Conservation (phyloP, 1,140 invertebrate genomes). For the Latrodectus geometricus region DNA sequence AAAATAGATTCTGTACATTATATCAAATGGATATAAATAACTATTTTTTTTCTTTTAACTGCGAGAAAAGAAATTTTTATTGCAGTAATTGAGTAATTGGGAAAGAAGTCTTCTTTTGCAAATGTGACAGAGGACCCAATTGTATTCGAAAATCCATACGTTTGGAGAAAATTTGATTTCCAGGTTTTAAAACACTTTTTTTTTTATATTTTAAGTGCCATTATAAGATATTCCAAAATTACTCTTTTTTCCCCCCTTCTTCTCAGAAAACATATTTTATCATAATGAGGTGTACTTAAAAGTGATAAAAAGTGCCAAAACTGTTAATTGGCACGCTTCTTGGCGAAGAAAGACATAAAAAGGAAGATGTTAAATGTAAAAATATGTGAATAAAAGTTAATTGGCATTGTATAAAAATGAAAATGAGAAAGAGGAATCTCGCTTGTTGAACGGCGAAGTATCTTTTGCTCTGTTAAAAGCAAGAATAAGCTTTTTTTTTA, state of each 20-base stretch:
- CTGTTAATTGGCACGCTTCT: constrained; percentile 20
- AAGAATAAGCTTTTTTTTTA: too few species aligned
- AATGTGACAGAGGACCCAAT: too few species aligned
- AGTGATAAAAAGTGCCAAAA: constrained; percentile 42
- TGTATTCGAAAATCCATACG: too few species aligned
- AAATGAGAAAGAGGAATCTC: not conserved
- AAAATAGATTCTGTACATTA: too few species aligned
- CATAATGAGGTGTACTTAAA: constrained; percentile 44
- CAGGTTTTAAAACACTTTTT: not conserved
- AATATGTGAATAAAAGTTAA: constrained; percentile 42
- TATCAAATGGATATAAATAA: too few species aligned
- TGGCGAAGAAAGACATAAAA: constrained; percentile 1
- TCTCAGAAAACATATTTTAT: constrained; percentile 34
- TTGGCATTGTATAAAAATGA: constrained; percentile 25
- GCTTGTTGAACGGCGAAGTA: not conserved
- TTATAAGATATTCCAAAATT: not conserved
- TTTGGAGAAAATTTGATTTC: too few species aligned
- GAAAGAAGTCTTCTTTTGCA: too few species aligned
- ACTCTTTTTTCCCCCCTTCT: constrained; percentile 16
- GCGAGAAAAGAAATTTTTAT: too few species aligned
- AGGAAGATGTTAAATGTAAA: not conserved
- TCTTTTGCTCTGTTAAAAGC: too few species aligned
- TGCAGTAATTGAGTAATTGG: too few species aligned
- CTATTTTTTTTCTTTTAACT: too few species aligned
- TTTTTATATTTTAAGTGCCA: not conserved